Conservation (phyloP, 2,113 vertebrate species). For the Lamprologus callipterus region DNA sequence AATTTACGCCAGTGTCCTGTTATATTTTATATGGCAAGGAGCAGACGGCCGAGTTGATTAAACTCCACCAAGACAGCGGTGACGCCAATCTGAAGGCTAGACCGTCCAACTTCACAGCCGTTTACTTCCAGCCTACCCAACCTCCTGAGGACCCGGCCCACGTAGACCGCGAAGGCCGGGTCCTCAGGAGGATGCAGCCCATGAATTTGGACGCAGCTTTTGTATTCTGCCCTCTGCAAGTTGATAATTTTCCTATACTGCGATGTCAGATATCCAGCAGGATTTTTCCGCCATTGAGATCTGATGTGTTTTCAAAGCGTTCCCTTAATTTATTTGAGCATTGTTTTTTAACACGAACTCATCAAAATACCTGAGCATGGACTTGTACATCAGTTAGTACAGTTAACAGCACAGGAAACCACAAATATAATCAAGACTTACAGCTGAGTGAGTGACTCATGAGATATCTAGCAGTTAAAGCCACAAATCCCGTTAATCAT, state of each 20-base stretch:
- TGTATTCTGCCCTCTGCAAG: neutral
- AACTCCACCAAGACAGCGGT: neutral
- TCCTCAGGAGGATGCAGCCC: neutral
- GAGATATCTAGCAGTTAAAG: neutral
- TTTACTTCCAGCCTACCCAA: neutral
- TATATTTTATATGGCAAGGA: neutral
- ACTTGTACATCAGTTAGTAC: neutral
- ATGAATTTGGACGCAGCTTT: neutral
- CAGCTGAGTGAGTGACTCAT: neutral
- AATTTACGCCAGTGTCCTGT: neutral
- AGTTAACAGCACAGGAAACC: neutral
- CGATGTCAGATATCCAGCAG: neutral
- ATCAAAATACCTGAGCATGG: neutral
- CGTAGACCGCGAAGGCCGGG: accelerated
- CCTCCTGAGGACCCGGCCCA: accelerated
- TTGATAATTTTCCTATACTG: neutral
- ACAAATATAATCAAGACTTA: neutral
- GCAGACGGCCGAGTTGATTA: neutral
- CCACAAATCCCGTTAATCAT: neutral
- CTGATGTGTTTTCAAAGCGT: neutral
- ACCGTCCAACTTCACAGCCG: neutral
- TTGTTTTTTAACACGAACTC: neutral
- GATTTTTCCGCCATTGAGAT: neutral
- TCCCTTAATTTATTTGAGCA: neutral
- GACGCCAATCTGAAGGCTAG: accelerated